Percentiles rank a stretch among this genome's conserved stretches.
phyloP scores from a whole-genome alignment of 1,140 invertebrate species.

The Acromyrmex heyeri region DNA sequence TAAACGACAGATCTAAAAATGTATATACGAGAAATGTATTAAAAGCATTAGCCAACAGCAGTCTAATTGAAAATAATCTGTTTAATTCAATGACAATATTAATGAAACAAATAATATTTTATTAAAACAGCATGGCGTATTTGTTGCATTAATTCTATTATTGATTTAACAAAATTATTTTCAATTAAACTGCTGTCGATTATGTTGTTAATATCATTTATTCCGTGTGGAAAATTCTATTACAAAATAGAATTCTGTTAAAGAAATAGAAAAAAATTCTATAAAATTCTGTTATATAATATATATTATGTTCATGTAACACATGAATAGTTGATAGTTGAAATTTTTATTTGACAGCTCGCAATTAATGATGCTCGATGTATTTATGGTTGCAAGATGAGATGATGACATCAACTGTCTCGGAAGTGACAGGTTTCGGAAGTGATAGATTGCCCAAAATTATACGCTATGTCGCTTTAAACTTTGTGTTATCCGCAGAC shows the following conservation, averaged over 20 bases:
- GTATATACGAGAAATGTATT: background rate
- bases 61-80: no score
- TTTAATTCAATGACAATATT: no score
- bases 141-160: no score
- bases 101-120: no score
- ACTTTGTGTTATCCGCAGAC: background rate
- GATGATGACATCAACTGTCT: background rate
- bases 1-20: background rate
- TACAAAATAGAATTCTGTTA: background rate
- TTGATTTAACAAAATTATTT: no score
- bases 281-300: slow-evolving; percentile 6
- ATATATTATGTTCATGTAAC: background rate
- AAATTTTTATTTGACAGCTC: slow-evolving; percentile 7
- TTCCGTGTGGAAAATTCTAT: background rate
- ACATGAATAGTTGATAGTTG: background rate
- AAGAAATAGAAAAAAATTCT: background rate
- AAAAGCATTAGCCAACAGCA: no score
- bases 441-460: slow-evolving; percentile 13
- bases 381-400: background rate
- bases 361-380: background rate
- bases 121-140: no score
- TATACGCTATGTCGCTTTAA: background rate
- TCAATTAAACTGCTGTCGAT: no score
- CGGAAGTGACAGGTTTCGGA: background rate
- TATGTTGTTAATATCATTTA: no score